Evolutionary conservation across 2,797 vertebrate species (phyloP), one percentile per base, ranked within the genome.

Genomic region (Gymnodraco acuticeps): DNA sequence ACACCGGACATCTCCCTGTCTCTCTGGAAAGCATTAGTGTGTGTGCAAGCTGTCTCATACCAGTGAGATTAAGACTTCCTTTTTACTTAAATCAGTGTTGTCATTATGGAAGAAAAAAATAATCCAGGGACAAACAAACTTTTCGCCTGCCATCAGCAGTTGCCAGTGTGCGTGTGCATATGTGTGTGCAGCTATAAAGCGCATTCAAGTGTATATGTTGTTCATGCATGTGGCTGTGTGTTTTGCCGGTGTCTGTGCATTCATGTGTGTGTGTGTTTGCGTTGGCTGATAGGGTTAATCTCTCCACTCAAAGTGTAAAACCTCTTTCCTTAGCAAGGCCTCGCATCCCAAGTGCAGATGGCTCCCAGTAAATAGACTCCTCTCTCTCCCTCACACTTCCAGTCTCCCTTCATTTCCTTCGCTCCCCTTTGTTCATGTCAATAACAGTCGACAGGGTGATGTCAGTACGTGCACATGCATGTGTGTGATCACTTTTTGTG

Each of bases 221-320:
- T 50, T 47, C 33, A 63, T 81, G 68, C 72, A 72, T 56, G 33
- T 38, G 33, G 33, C 33, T 38, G 33, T 38, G 33, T 38, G 33
- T 75, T 68, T 47, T 55, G 20, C 80, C 62, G 77, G 75, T 81
- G 71, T 82, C 77, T 75, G 54, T 71, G 80, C 53, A 41, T 64
- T 63, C 66, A 27, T 42, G 74, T 75, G 72, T 85, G 77, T 66
- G 53, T 77, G 72, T 85, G 77, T 90, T 84, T 88, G 70, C 10
- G 0, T 83, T 87, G 77, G 77, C 73, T 80, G 84, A 83, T 75
- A 60, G 84, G 84, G 87, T 90, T 88, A 88, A 91, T 90, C 86
- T 84, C 63, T 61, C 46, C 70, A 63, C 80, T 87, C 77, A 61
- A 64, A 84, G 81, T 82, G 84, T 86, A 87, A 87, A 88, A 91